Percentiles rank a stretch among this genome's conserved stretches.
phyloP scores from a whole-genome alignment of 1,140 invertebrate genomes.

The Brachionus asplanchnoidis region DNA sequence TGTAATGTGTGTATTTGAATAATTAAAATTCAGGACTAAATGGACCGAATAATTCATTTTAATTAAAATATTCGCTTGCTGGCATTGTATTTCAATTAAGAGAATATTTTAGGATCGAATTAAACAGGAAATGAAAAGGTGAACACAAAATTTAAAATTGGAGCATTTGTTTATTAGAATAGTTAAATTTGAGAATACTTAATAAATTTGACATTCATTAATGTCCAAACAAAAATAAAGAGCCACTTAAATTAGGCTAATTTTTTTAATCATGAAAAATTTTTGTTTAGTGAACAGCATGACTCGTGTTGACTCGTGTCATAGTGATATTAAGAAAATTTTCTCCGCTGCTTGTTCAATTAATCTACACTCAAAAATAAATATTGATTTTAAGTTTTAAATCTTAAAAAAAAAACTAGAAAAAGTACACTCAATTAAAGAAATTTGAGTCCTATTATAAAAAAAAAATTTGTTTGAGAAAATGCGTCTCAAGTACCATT shows the following conservation, averaged over 20 bases:
- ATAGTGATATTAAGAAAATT: neutral
- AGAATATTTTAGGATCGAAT: neutral
- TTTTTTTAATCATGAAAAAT: neutral
- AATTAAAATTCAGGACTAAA: neutral
- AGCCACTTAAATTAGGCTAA: neutral
- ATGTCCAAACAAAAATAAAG: neutral
- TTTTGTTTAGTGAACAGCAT: neutral
- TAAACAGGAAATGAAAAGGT: neutral
- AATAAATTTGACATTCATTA: neutral
- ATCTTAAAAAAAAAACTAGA: neutral
- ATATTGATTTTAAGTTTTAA: conserved; percentile 1
- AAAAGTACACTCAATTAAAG: neutral
- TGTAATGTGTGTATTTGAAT: neutral
- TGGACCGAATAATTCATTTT: neutral
- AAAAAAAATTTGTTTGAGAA: neutral
- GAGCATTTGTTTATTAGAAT: neutral
- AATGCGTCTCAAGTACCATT: neutral
- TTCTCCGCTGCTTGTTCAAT: neutral
- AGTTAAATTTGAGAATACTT: neutral
- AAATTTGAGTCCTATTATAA: neutral
- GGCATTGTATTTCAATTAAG: neutral
- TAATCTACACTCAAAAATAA: neutral
- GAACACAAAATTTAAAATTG: neutral
- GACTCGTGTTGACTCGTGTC: neutral
- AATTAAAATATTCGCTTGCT: neutral